phyloP scores from a whole-genome alignment of 2,888 invertebrate genomes.

The Amaurobius ferox region DNA sequence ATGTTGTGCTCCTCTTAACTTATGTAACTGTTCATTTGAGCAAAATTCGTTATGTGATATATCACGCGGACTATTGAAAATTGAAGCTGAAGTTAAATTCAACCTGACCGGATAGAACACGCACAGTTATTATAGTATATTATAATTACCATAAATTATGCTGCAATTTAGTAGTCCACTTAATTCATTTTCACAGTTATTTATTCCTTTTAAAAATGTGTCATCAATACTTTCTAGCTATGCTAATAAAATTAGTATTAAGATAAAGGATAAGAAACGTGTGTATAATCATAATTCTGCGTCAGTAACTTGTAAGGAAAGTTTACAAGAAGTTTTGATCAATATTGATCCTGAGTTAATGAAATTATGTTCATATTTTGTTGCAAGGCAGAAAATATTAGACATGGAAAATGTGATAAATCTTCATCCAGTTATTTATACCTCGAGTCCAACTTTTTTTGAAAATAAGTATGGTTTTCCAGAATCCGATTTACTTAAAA shows the following conservation, averaged over 20 bases:
- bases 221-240: conserved; percentile 56
- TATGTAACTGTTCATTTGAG: no score
- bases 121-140: no score
- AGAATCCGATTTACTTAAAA: conserved; percentile 48
- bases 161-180: conserved; percentile 58
- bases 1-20: no score
- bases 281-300: background rate
- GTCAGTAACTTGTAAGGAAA: conserved; percentile 26
- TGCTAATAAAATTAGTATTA: conserved; percentile 45
- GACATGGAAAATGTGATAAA: conserved; percentile 21
- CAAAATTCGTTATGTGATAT: no score
- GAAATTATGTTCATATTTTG: conserved; percentile 31
- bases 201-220: conserved; percentile 61
- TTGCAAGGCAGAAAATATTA: conserved; percentile 27
- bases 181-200: conserved; percentile 43
- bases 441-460: conserved; percentile 76
- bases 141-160: no score
- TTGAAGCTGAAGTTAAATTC: no score
- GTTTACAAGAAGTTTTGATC: conserved; percentile 45
- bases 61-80: no score
- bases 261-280: conserved; percentile 26
- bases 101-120: background rate
- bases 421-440: conserved; percentile 41
- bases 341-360: conserved; percentile 40
- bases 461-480: conserved; percentile 79